These are phyloP conservation scores for Anthonomus grandis DNA, from an alignment of 1,140 invertebrate species.

Conservation along the genomic window DNA sequence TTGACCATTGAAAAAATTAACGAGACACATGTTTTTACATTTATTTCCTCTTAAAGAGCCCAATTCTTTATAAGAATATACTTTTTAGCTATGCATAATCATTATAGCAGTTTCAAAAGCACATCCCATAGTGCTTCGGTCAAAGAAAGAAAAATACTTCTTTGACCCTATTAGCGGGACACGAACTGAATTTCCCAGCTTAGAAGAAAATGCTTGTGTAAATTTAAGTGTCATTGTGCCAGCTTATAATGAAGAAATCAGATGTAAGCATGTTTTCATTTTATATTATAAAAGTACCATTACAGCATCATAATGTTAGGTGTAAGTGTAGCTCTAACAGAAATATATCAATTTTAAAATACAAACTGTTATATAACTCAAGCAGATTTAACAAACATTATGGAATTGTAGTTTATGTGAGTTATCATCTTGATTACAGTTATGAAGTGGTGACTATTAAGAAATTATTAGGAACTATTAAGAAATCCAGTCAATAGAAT, in stretches of 20 bases:
- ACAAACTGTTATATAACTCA: too few relatives aligned
- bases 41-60: not conserved
- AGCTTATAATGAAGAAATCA: slow-evolving; percentile 92
- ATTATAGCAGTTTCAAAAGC: slow-evolving; percentile 58
- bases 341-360: too few relatives aligned
- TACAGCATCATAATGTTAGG: too few relatives aligned
- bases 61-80: too few relatives aligned
- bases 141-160: slow-evolving; percentile 75
- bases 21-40: not conserved
- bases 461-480: too few relatives aligned
- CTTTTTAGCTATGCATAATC: slow-evolving; percentile 60
- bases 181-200: slow-evolving; percentile 66
- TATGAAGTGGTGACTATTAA: too few relatives aligned
- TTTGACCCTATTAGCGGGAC: slow-evolving; percentile 60
- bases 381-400: too few relatives aligned
- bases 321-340: too few relatives aligned
- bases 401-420: too few relatives aligned
- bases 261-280: slow-evolving; percentile 67
- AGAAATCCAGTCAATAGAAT: too few relatives aligned
- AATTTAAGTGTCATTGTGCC: slow-evolving; percentile 88
- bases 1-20: not conserved
- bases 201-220: slow-evolving; percentile 65
- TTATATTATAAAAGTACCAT: too few relatives aligned
- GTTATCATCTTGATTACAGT: too few relatives aligned
- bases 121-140: slow-evolving; percentile 65